A percentile compares a stretch with the other conserved stretches of the same genome.
These are phyloP conservation scores for Machimus atricapillus DNA, from an alignment of 2,888 invertebrate genomes.

Conservation along the genomic window DNA sequence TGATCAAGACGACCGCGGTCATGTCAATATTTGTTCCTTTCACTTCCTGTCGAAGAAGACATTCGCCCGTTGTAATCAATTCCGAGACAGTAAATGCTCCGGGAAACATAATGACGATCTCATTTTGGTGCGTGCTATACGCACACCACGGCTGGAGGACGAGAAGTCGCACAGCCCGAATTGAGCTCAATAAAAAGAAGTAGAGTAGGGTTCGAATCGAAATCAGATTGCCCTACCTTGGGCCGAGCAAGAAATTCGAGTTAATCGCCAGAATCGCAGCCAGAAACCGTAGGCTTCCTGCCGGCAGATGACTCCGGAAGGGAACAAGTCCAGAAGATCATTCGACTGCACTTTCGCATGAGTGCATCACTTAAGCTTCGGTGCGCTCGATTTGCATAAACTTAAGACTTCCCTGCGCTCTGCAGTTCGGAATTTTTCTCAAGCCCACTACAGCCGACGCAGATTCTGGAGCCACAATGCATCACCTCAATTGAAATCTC, in stretches of 20 bases:
- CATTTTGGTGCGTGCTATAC: neutral
- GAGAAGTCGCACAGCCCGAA: neutral
- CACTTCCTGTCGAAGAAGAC: conserved; percentile 22
- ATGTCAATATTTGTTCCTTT: conserved; percentile 9
- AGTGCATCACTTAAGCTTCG: conserved; percentile 9
- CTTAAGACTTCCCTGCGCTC: neutral
- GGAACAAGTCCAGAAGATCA: neutral
- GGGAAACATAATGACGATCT: neutral
- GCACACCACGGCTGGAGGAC: neutral
- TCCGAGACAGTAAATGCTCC: neutral
- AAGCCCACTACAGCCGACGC: neutral
- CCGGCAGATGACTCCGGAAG: neutral
- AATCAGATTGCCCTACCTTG: neutral
- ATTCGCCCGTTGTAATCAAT: neutral
- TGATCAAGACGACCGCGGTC: neutral
- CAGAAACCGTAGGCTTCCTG: conserved; percentile 29
- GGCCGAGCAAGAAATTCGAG: neutral
- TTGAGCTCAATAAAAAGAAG: neutral
- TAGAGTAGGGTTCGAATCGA: neutral
- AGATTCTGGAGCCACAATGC: neutral
- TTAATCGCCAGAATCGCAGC: neutral
- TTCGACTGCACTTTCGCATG: conserved; percentile 2
- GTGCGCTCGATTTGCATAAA: conserved; percentile 21
- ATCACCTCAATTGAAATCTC: neutral
- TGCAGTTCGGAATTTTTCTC: neutral